Base-by-base conservation (phyloP, 2,113 vertebrate genomes). In the Coturnix japonica region DNA sequence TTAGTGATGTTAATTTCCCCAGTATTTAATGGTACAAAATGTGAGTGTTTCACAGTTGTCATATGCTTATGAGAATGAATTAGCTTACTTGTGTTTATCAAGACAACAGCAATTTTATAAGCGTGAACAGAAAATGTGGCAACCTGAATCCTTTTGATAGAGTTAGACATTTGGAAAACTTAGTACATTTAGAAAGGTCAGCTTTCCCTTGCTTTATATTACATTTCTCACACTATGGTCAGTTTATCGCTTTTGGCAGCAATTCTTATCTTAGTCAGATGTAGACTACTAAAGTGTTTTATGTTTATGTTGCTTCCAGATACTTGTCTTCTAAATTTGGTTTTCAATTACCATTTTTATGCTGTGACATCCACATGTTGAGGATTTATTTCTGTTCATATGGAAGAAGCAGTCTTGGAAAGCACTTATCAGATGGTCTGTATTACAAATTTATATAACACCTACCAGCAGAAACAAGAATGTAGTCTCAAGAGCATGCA, bases 381-480 rank as follows among this genome's bases (percentile, higher is more conserved):
- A 88, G 77, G 79, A 94, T 81, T 94, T 70, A 85, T 91, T 91
- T 95, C 70, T 84, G 26, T 51, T 92, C 61, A 20, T 1, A 1
- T 59, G 56, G 66, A 84, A 84, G 84, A 63, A 84, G 60, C 28
- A 31, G 53, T 54, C 66, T 87, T 79, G 53, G 53, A 86, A 91
- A 91, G 85, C 1, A 3, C 47, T 91, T 92, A 84, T 92, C 65
- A 87, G 87, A 56, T 81, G 90, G 85, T 91, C 74, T 84, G 49
- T 75, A 37, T 92, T 87, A 69, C 61, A 79, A 64, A 81, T 81
- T 44, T 51, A 37, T 75, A 13, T 76, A 87, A 85, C 71, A 72
- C 74, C 74, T 94, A 85, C 53, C 44, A 81, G 59, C 59, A 61
- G 75, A 91, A 91, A 76, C 39, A 85, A 56, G 33, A 89, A 81